phyloP scores from a whole-genome alignment of 2,113 vertebrate genomes.

The Cephalopholis sonnerati region DNA sequence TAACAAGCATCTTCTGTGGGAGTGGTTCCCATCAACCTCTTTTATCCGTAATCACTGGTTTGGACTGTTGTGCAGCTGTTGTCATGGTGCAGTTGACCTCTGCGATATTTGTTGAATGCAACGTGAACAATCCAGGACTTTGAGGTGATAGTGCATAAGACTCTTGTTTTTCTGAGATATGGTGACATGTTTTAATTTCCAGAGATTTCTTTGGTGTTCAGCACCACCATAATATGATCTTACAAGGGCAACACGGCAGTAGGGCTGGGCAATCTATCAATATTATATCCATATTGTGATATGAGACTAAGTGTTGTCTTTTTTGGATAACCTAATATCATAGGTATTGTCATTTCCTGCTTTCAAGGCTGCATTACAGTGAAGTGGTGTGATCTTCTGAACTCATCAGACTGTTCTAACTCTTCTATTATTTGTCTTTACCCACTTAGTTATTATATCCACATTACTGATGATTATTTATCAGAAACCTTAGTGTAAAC shows the following conservation, averaged over 20 bases:
- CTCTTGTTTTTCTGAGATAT: background rate
- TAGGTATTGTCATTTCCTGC: no score
- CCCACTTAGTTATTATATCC: no score
- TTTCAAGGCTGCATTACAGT: no score
- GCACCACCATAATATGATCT: background rate
- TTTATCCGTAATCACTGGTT: background rate
- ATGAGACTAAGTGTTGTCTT: no score
- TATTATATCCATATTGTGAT: no score
- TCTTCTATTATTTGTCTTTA: no score
- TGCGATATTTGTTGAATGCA: background rate
- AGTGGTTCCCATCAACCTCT: background rate
- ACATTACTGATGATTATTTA: no score
- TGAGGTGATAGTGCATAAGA: background rate
- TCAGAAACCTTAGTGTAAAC: no score
- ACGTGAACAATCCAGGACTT: background rate
- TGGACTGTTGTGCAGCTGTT: slow-evolving; percentile 17
- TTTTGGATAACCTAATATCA: no score
- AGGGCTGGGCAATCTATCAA: no score
- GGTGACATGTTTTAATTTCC: background rate
- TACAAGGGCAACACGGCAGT: background rate
- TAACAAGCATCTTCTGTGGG: background rate
- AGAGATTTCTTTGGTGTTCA: background rate
- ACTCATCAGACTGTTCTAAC: no score
- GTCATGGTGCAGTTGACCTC: background rate
- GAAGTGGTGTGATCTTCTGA: no score